Percentiles rank a stretch among this genome's conserved stretches.
phyloP scores from a whole-genome alignment of 2,888 invertebrate species.

The Andrena dorsata region DNA sequence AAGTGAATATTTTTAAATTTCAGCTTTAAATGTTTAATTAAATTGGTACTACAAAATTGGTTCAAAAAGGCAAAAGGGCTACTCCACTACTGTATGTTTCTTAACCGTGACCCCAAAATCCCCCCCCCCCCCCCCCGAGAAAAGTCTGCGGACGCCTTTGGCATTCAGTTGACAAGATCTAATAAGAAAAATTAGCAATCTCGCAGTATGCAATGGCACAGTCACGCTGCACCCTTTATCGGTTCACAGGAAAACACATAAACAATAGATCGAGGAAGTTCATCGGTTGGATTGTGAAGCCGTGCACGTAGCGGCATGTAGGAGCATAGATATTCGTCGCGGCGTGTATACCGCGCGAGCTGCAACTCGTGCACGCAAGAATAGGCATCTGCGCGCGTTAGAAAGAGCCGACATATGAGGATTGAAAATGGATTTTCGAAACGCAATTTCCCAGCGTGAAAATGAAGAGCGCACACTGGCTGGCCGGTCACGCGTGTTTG shows the following conservation, averaged over 20 bases:
- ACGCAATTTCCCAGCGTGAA: constrained; percentile 76
- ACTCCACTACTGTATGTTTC: too few relatives aligned
- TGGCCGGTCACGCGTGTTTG: constrained; percentile 54
- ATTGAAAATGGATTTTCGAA: constrained; percentile 78
- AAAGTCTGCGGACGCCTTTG: not conserved
- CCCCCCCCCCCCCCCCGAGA: not conserved
- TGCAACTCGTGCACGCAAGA: constrained; percentile 59
- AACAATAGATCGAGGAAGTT: constrained; percentile 45
- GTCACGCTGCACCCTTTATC: not conserved
- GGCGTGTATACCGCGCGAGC: constrained; percentile 17
- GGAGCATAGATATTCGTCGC: constrained; percentile 50
- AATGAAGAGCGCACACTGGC: constrained; percentile 73
- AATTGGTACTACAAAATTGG: too few relatives aligned
- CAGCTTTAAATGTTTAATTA: too few relatives aligned
- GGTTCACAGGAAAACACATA: constrained; percentile 23
- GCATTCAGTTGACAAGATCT: not conserved
- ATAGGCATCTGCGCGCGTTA: constrained; percentile 48
- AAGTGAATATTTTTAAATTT: too few relatives aligned
- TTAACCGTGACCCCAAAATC: too few relatives aligned
- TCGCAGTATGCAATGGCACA: not conserved
- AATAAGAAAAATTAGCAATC: constrained; percentile 6
- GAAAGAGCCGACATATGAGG: constrained; percentile 64
- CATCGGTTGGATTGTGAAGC: constrained; percentile 40
- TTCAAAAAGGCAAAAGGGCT: too few relatives aligned
- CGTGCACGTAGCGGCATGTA: constrained; percentile 46